phyloP scores from a whole-genome alignment of 2,113 vertebrate species.

The Tapirus terrestris region DNA sequence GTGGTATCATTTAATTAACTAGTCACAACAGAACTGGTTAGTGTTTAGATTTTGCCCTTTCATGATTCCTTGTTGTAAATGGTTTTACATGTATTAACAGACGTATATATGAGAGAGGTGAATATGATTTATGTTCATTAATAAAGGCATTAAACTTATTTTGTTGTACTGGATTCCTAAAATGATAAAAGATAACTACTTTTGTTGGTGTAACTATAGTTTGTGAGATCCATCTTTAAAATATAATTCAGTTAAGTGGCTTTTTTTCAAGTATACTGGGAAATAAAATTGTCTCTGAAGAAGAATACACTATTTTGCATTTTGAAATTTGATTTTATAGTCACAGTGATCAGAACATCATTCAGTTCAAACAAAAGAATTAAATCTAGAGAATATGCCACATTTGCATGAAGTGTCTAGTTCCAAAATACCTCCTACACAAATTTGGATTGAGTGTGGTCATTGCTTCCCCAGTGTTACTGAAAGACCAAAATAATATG shows the following conservation, averaged over 20 bases:
- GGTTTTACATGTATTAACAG: not conserved
- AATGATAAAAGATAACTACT: conserved; percentile 26
- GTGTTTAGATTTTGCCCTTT: not conserved
- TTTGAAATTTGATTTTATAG: conserved; percentile 58
- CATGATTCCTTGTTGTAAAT: not conserved
- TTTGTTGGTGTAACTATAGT: not conserved
- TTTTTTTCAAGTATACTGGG: not conserved
- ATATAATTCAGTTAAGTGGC: not conserved
- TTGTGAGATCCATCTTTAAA: conserved; percentile 16
- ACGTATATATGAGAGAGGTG: not conserved
- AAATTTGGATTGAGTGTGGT: not conserved
- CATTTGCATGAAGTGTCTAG: conserved; percentile 46
- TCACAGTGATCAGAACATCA: conserved; percentile 47
- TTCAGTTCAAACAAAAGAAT: conserved; percentile 67
- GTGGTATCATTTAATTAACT: not conserved
- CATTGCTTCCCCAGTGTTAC: not conserved
- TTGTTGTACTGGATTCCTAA: not conserved
- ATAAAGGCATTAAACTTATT: not conserved
- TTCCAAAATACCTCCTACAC: conserved; percentile 47
- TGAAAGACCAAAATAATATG: conserved; percentile 17
- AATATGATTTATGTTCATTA: not conserved
- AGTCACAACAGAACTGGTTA: not conserved
- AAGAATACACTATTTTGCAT: conserved; percentile 51
- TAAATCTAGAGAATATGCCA: conserved; percentile 51
- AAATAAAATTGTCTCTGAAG: conserved; percentile 61